Base-by-base conservation (phyloP, 2,113 vertebrate genomes). In the Podiceps cristatus region DNA sequence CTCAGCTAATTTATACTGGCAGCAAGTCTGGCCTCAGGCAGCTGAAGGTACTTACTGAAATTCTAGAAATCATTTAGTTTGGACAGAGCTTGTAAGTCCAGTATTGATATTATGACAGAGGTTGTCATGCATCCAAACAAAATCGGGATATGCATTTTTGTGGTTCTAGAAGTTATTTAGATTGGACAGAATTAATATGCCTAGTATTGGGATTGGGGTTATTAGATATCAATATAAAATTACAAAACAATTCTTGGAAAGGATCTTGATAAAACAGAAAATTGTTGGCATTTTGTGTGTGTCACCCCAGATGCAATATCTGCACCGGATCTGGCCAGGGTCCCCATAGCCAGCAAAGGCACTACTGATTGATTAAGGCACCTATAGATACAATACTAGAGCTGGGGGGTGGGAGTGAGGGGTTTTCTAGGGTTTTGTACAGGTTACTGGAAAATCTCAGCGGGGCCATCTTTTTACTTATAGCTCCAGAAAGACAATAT, bases 401-500 rank as follows among this genome's bases (percentile, higher is more conserved):
- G 50, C 28, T 59, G 52, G 8, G 8, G 28, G 5, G 22, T 33
- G 29, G 37, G 37, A 42, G 28, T 14, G 52, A 56, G 55, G 31
- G 3, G n/a, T 23, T 81, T 81, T 56, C 42, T 7, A 80, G 25
- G 18, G 0, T 17, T 74, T 28, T 62, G 40, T 23, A 25, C 25
- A 42, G 40, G 35, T 27, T 64, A 56, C 25, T 69, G 29, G 37
- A 50, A 56, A 11, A 56, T 44, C 25, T 62, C 49, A 28, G 40
- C 3, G 5, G 14, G 23, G 42, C 18, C n/a, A 8, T 31, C 44
- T 76, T 63, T 37, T 69, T 29, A 16, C 49, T 33, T 76, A 5
- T 2, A 52, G 37, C 27, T 63, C 18, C 22, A 58, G n/a, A 49
- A 40, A 62, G 47, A 18, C 0, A 1, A 23, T 15, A 40, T 0